Base-by-base conservation (phyloP, 2,113 vertebrate genomes). In the Mustelus asterias region DNA sequence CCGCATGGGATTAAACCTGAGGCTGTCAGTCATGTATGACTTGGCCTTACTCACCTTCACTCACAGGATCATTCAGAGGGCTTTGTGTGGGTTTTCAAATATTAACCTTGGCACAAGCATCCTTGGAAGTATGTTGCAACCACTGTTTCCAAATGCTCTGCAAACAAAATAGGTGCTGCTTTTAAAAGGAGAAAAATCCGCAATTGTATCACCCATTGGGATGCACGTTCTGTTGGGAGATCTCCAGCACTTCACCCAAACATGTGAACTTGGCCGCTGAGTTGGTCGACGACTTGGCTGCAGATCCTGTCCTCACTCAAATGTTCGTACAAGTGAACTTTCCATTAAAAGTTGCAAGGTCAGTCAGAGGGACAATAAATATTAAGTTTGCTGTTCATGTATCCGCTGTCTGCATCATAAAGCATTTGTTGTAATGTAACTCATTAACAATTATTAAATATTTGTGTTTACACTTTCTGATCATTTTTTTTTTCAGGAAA, bases 401-500 rank as follows among this genome's bases (percentile, higher is more conserved):
- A 63, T 1, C 8, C 60, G 16, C 33, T 93, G 18, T 18, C 33
- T 22, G 9, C 63, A 63, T 37, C 7, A 65, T 33, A 37, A 67
- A 67, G 18, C 33, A 44, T 93, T 93, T 93, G 20, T 63, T 65
- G n/a, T 20, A 20, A 63, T 37, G 60, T 67, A 37, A 93, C 33
- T 65, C 63, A n/a, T 37, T 20, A 7, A 7, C 37, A 44, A 76
- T 76, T 76, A 24, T 41, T 1, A 20, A 92, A 22, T 41, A 63
- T n/a, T 6, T 8, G 86, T 22, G 70, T 44, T 72, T 60, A 9
- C 22, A 96, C 2, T 65, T 96, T 96, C 65, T 72, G 54, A 29
- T 29, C 44, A 86, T 83, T 96, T 65, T 48, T 70, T 96, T 7
- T 97, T 70, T 20, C 96, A 99, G 99, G 98, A 98, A 98, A 98